phyloP scores from a whole-genome alignment of 2,113 vertebrate species.

The Todiramphus saurophagus region DNA sequence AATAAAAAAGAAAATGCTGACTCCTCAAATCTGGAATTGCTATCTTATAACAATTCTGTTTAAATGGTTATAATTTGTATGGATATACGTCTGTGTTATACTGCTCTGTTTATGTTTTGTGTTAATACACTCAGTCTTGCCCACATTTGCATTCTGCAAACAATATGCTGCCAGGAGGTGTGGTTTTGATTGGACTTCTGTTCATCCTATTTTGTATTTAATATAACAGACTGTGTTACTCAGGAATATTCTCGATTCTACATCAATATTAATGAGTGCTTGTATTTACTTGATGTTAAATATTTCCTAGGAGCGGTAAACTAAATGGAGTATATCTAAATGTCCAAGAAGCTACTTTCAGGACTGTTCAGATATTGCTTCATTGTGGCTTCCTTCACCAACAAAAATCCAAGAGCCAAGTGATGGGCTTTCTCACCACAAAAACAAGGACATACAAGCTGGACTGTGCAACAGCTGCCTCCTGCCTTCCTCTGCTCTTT shows the following conservation, averaged over 20 bases:
- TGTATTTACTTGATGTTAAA: neutral
- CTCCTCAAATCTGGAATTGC: neutral
- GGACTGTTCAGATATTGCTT: neutral
- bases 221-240: neutral
- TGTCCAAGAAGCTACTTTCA: neutral
- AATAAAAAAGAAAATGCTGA: neutral
- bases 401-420: neutral
- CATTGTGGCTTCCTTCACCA: neutral
- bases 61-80: neutral
- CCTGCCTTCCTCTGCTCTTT: neutral
- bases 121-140: neutral
- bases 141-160: neutral
- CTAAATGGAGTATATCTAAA: neutral
- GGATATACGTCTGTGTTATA: neutral
- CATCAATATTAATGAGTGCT: neutral
- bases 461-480: neutral
- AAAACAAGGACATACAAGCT: neutral
- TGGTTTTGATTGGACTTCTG: neutral
- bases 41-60: neutral
- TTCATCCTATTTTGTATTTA: neutral
- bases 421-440: neutral
- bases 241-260: neutral
- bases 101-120: neutral
- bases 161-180: neutral
- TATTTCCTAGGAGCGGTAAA: neutral